Conservation (phyloP, 2,888 invertebrate genomes). For the Campoletis raptor region DNA sequence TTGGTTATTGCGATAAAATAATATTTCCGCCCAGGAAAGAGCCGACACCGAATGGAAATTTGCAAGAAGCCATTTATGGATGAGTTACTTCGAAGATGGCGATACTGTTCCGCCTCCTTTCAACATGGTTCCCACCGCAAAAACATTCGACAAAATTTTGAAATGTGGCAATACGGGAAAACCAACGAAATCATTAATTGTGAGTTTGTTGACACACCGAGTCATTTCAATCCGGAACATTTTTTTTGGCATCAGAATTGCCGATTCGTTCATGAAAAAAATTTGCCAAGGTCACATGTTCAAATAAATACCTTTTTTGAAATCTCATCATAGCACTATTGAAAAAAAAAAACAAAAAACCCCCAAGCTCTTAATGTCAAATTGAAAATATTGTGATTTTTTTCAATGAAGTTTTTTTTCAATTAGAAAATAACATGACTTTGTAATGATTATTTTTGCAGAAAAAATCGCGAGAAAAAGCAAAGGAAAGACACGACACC, state of each 20-base stretch:
- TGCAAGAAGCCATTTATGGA: conserved; percentile 97
- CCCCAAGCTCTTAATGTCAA: no score
- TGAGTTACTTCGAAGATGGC: conserved; percentile 97
- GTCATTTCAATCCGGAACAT: no score
- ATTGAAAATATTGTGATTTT: no score
- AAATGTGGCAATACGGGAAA: conserved; percentile 85
- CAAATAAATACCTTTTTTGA: no score
- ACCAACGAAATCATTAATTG: conserved; percentile 88
- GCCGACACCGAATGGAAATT: conserved; percentile 99
- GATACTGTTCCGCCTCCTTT: conserved; percentile 97
- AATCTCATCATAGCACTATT: no score
- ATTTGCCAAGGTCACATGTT: no score
- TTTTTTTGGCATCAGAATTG: no score
- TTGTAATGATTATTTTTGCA: conserved; percentile 77
- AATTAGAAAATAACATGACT: neutral
- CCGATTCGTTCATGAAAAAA: no score
- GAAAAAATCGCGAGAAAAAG: conserved; percentile 91
- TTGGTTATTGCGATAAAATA: conserved; percentile 1
- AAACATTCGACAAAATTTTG: conserved; percentile 87
- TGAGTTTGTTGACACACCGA: conserved; percentile 78
- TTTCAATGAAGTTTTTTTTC: neutral
- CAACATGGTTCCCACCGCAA: conserved; percentile 96
- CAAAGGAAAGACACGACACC: conserved; percentile 90
- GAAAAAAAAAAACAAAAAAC: no score
- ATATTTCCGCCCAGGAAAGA: conserved; percentile 89